Evolutionary conservation across 2,888 invertebrate genomes (phyloP).

Genomic region (Trachelus tabidus): DNA sequence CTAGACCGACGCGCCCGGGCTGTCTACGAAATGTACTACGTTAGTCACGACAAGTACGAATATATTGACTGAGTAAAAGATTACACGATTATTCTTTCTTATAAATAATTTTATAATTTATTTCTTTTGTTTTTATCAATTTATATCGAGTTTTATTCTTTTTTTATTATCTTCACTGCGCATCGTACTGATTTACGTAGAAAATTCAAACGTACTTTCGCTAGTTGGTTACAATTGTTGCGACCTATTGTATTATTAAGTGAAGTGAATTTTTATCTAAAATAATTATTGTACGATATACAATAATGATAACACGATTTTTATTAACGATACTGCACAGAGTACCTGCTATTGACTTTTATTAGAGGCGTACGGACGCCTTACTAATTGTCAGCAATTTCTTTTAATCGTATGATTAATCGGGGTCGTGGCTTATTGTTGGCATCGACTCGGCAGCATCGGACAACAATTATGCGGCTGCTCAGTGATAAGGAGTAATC

Average conservation of each 20-base stretch:
- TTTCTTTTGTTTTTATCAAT: too few species aligned
- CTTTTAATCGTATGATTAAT: constrained; percentile 34
- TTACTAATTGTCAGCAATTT: neutral
- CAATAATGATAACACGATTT: neutral
- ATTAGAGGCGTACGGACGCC: neutral
- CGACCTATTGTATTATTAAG: too few species aligned
- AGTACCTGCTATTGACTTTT: neutral
- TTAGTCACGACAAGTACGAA: neutral
- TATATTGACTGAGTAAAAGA: neutral
- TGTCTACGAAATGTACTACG: neutral
- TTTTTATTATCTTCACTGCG: neutral
- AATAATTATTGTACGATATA: neutral
- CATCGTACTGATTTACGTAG: neutral
- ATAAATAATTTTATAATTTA: too few species aligned
- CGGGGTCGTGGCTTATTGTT: constrained; percentile 38
- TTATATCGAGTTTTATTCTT: too few species aligned
- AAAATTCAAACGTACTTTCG: too few species aligned
- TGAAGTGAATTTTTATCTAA: too few species aligned
- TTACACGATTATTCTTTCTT: too few species aligned
- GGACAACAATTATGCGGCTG: constrained; percentile 16
- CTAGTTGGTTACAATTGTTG: neutral
- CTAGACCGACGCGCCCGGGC: neutral
- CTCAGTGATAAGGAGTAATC: neutral
- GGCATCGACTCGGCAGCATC: constrained; percentile 17
- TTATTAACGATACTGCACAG: neutral